Percentiles rank a stretch among this genome's conserved stretches.
Conservation (phyloP, 2,797 vertebrate species). For the Mus spretus region DNA sequence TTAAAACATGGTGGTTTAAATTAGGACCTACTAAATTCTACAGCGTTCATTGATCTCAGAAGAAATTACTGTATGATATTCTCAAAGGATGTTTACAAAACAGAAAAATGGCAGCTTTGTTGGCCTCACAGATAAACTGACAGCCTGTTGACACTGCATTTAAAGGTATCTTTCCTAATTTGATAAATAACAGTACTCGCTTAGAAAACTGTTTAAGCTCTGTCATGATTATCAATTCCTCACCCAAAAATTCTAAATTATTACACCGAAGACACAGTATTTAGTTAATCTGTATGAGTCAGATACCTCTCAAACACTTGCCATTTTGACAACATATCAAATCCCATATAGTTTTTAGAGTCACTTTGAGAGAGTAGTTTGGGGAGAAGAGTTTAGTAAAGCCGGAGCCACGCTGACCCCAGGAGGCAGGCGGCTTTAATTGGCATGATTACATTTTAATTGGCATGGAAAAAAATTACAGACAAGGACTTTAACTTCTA, state of each 20-base stretch:
- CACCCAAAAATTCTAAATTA: constrained; percentile 51
- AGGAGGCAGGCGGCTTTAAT: constrained; percentile 90
- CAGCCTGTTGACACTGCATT: constrained; percentile 34
- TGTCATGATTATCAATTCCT: constrained; percentile 6
- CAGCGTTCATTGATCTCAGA: constrained; percentile 1
- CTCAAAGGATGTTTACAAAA: constrained; percentile 71
- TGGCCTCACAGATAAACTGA: constrained; percentile 66
- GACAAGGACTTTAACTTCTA: constrained; percentile 92
- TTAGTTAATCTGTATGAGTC: constrained; percentile 77
- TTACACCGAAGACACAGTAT: constrained; percentile 75
- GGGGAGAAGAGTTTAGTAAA: constrained; percentile 85
- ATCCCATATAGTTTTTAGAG: constrained; percentile 86
- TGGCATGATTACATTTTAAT: constrained; percentile 95
- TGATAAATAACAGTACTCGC: constrained; percentile 76
- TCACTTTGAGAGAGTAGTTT: constrained; percentile 79
- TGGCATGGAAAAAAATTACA: constrained; percentile 92
- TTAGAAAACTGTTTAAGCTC: constrained; percentile 75
- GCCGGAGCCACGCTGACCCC: constrained; percentile 84
- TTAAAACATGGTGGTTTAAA: constrained; percentile 64
- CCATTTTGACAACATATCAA: constrained; percentile 82
- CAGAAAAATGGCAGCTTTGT: constrained; percentile 52
- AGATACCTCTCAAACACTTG: constrained; percentile 76
- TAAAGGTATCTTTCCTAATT: constrained; percentile 73
- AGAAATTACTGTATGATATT: constrained; percentile 63
- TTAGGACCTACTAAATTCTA: constrained; percentile 50